Conservation (phyloP, 2,797 vertebrate genomes). For the Gambusia yucatana region DNA sequence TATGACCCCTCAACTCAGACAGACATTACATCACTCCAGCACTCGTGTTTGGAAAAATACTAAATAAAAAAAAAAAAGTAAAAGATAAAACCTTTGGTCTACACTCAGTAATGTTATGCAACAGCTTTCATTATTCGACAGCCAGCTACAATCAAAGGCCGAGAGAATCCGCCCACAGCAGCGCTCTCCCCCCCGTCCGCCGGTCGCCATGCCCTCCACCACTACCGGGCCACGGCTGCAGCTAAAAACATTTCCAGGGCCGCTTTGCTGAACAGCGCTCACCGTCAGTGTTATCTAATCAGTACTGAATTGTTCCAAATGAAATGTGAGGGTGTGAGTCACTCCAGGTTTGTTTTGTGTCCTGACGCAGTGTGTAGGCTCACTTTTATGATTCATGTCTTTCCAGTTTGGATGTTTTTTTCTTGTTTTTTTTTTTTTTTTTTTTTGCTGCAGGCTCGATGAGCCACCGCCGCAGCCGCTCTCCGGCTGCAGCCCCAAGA, state of each 20-base stretch:
- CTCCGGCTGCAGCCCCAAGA: conserved; percentile 35
- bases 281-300: conserved; percentile 60
- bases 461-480: conserved; percentile 27
- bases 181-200: conserved; percentile 29
- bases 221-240: conserved; percentile 36
- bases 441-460: conserved; percentile 39
- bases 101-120: conserved; percentile 56
- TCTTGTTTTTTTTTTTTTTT: background rate
- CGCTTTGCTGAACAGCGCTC: conserved; percentile 29
- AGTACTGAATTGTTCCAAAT: conserved; percentile 59
- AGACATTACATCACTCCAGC: conserved; percentile 73
- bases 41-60: conserved; percentile 34
- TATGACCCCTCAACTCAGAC: conserved; percentile 49
- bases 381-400: conserved; percentile 55
- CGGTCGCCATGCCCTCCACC: conserved; percentile 27
- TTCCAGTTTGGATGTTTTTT: conserved; percentile 36
- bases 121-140: conserved; percentile 47
- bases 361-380: conserved; percentile 53
- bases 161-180: conserved; percentile 46
- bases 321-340: conserved; percentile 60
- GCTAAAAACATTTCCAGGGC: conserved; percentile 58
- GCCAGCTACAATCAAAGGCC: conserved; percentile 48
- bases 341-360: conserved; percentile 51
- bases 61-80: background rate
- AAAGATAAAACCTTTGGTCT: conserved; percentile 28